Base-by-base conservation (phyloP, 2,113 vertebrate species). In the Tichodroma muraria region DNA sequence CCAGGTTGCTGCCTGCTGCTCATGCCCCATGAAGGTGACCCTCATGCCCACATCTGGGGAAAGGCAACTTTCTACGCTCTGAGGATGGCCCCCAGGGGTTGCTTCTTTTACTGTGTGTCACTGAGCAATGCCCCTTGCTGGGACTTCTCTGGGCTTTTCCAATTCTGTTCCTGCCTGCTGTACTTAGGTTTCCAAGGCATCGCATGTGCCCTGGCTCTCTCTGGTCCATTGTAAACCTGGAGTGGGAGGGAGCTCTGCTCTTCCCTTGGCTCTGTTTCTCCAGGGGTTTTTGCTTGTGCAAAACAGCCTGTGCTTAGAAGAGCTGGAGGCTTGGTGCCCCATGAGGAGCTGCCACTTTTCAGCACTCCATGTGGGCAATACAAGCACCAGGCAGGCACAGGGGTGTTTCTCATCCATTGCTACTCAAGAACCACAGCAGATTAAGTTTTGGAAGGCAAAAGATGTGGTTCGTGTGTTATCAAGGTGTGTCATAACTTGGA, bases 21-120 rank as follows among this genome's bases (percentile, higher is more conserved):
- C 23, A 10, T 54, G 35, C 25, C 8, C 9, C 30, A 28, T 0
- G 0, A 40, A 40, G 45, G 27, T 49, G 4, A 22, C 25, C 10
- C 21, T 73, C 3, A 1, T 28, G 22, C 9, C 35, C 27, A 23
- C 19, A 54, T 33, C 27, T 20, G 18, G 25, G 19, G 35, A 66
- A 61, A 54, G 11, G 15, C 53, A 66, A 28, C 15, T 53, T 47
- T 53, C 23, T 28, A 24, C 12, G 15, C 24, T 56, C 8, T 1
- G 5, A 53, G 30, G 31, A 17, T 35, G 18, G 15, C 30, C 24
- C 20, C 47, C 14, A 27, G 25, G 22, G 5, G 1, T 10, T 60
- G 15, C 31, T 42, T 24, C 40, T 61, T 68, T 15, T 68, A 15
- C 40, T 54, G 15, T 33, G 25, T 27, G 27, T n/a, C 47, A 28